These are phyloP conservation scores for Tenrec ecaudatus DNA, from an alignment of 2,113 vertebrate genomes.

Conservation along the genomic window DNA sequence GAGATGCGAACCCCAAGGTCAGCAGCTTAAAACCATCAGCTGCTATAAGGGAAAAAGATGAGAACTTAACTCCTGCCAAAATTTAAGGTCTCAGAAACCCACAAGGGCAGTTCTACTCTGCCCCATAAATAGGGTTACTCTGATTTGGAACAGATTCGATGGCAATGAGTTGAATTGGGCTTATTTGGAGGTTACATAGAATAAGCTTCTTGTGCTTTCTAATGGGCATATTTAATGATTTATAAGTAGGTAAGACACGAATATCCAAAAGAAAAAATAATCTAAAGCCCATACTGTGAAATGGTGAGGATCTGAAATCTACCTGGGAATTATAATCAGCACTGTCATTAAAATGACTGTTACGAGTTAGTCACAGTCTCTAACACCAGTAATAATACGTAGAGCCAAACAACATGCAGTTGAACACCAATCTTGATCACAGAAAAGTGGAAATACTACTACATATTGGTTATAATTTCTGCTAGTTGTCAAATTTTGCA, in stretches of 20 bases:
- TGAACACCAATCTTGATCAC: neutral
- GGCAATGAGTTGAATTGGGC: neutral
- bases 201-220: neutral
- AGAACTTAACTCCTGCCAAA: neutral
- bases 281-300: conserved; percentile 19
- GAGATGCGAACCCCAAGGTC: no score
- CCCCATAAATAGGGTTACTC: neutral
- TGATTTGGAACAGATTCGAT: no score
- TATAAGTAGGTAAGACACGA: neutral
- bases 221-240: neutral
- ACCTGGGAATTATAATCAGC: conserved; percentile 11
- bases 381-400: neutral
- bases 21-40: no score
- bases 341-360: neutral
- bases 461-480: conserved; percentile 32
- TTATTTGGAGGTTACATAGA: neutral
- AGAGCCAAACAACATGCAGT: neutral
- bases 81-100: neutral
- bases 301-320: conserved; percentile 2
- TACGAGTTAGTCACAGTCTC: neutral
- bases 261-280: neutral
- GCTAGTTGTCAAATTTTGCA: neutral
- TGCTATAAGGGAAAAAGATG: no score
- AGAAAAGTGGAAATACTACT: neutral
- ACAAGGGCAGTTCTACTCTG: neutral